Conservation (phyloP, 2,113 vertebrate genomes). For the Isichthys henryi region DNA sequence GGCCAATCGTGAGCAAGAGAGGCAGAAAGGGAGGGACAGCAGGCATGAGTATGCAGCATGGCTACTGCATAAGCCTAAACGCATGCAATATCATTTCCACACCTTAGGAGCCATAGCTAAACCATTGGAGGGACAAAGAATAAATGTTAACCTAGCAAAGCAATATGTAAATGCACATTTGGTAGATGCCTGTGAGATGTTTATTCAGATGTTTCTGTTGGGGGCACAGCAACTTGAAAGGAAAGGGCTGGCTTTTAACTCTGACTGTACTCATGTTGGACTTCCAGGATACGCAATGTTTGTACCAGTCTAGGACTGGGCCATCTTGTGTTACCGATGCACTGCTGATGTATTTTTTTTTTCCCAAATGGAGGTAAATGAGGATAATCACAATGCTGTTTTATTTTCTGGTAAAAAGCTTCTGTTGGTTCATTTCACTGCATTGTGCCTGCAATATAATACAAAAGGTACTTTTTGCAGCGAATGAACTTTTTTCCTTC, state of each 20-base stretch:
- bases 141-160: slow-evolving; percentile 26
- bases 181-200: background rate
- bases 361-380: background rate
- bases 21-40: background rate
- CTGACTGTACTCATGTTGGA: background rate
- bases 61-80: background rate
- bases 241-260: slow-evolving; percentile 10
- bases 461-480: background rate
- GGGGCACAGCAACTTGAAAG: slow-evolving; percentile 5
- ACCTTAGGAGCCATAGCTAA: slow-evolving; percentile 12
- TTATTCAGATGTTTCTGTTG: slow-evolving; percentile 11
- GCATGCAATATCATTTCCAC: background rate
- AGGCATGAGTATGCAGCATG: background rate
- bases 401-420: background rate
- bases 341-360: background rate
- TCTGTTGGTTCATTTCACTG: background rate
- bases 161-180: slow-evolving; percentile 37
- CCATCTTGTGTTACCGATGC: slow-evolving; percentile 11
- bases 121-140: background rate
- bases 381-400: slow-evolving; percentile 11
- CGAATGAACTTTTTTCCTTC: background rate
- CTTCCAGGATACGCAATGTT: slow-evolving; percentile 11
- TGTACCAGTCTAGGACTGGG: background rate
- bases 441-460: background rate
- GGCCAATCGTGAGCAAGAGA: background rate